Evolutionary conservation across 2,797 vertebrate species (phyloP).

Genomic region (Premnoplex brunnescens): DNA sequence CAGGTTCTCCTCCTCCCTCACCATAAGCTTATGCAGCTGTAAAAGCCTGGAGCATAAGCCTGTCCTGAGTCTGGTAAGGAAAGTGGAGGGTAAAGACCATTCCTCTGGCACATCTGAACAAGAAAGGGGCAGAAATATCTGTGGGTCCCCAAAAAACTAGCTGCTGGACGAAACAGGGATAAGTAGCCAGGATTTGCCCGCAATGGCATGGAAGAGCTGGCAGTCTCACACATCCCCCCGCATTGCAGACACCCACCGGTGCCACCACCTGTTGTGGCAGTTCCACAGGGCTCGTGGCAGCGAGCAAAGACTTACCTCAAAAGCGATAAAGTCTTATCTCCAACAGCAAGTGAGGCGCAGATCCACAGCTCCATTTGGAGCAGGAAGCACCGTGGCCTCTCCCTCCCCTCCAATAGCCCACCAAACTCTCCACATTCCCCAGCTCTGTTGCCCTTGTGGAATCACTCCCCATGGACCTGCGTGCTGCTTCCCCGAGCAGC

Average conservation of each 20-base stretch:
- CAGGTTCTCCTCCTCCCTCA: fast-evolving
- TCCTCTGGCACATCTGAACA: neutral
- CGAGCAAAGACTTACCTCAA: neutral
- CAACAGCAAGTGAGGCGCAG: fast-evolving
- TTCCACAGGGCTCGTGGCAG: fast-evolving
- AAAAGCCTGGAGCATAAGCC: neutral
- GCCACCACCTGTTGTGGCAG: neutral
- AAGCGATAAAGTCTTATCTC: no score
- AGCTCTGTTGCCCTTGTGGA: neutral
- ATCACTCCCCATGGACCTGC: fast-evolving
- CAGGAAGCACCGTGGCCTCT: fast-evolving
- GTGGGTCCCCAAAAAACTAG: neutral
- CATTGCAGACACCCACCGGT: fast-evolving
- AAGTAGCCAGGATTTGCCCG: neutral
- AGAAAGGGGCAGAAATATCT: neutral
- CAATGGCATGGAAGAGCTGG: fast-evolving
- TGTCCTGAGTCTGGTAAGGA: neutral
- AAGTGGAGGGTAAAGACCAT: fast-evolving
- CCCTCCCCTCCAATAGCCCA: neutral
- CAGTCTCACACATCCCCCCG: neutral
- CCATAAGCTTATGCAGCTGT: neutral
- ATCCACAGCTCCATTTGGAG: fast-evolving
- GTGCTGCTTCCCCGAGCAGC: fast-evolving
- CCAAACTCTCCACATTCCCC: neutral
- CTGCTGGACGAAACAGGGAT: neutral